A percentile compares a stretch with the other conserved stretches of the same genome.
phyloP scores from a whole-genome alignment of 2,797 vertebrate genomes.

The Aselliscus stoliczkanus region DNA sequence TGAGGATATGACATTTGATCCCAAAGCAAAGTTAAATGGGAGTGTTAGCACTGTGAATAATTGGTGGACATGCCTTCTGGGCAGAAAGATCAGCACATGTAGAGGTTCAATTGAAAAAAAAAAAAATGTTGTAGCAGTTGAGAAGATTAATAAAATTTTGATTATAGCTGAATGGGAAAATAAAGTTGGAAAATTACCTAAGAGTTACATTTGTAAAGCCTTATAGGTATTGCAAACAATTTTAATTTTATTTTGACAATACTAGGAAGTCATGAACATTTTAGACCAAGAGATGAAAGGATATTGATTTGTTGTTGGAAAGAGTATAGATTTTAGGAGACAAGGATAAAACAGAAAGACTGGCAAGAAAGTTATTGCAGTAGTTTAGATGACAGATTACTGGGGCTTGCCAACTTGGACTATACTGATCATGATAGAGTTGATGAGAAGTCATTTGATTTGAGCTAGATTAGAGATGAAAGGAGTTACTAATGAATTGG shows the following conservation, averaged over 20 bases:
- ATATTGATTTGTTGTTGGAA: background rate
- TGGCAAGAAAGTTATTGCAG: background rate
- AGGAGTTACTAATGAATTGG: background rate
- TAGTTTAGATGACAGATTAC: background rate
- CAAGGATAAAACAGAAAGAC: background rate
- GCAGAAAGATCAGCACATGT: background rate
- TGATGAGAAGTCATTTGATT: background rate
- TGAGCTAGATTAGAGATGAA: background rate
- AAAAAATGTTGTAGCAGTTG: background rate
- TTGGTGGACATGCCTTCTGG: background rate
- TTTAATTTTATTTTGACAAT: background rate
- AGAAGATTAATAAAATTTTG: background rate
- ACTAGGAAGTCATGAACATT: background rate
- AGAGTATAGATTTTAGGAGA: background rate
- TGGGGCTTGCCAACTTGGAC: background rate
- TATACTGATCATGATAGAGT: background rate
- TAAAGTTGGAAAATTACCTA: background rate
- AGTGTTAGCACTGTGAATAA: background rate
- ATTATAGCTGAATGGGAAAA: background rate
- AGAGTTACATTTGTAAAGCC: background rate
- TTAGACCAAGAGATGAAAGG: background rate
- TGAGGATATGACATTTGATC: background rate
- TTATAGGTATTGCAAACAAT: background rate
- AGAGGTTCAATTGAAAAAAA: background rate
- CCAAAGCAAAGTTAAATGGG: background rate